phyloP scores from a whole-genome alignment of 2,113 vertebrate species.

The Echinops telfairi region DNA sequence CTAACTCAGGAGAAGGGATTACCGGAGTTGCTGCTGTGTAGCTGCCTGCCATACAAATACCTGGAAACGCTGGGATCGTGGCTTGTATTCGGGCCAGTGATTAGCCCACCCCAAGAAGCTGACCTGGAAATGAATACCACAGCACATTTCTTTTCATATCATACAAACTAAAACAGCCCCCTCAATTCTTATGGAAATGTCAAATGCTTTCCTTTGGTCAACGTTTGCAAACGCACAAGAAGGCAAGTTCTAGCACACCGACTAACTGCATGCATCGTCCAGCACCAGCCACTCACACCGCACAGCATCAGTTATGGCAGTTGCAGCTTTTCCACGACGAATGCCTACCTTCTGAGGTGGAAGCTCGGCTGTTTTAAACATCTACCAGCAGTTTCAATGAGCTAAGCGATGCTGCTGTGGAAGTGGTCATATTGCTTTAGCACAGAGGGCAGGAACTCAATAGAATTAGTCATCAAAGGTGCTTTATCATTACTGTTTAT shows the following conservation, averaged over 20 bases:
- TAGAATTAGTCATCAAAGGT: slow-evolving; percentile 76
- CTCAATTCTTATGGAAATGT: slow-evolving; percentile 81
- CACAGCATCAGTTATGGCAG: slow-evolving; percentile 45
- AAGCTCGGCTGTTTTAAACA: slow-evolving; percentile 76
- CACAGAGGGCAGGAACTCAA: slow-evolving; percentile 35
- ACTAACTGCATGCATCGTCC: slow-evolving; percentile 53
- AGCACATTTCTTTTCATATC: slow-evolving; percentile 68
- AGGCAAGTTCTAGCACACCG: slow-evolving; percentile 54
- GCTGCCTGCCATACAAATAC: slow-evolving; percentile 90
- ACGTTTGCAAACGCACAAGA: slow-evolving; percentile 60
- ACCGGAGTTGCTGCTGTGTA: slow-evolving; percentile 92
- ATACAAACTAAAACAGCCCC: slow-evolving; percentile 80
- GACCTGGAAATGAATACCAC: slow-evolving; percentile 86
- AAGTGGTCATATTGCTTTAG: slow-evolving; percentile 43
- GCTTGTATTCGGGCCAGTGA: slow-evolving; percentile 86
- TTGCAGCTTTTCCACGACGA: slow-evolving; percentile 83
- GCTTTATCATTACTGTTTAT: slow-evolving; percentile 61
- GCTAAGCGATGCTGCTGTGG: slow-evolving; percentile 60
- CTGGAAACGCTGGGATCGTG: slow-evolving; percentile 87
- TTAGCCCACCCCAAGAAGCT: slow-evolving; percentile 84
- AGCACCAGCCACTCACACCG: slow-evolving; percentile 62
- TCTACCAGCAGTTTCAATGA: slow-evolving; percentile 45
- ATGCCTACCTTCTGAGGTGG: slow-evolving; percentile 78
- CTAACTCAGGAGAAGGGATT: slow-evolving; percentile 93
- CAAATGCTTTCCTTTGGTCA: slow-evolving; percentile 78